Base-by-base conservation (phyloP, 64 coral and sea anemone genomes). In the Montipora capricornis region DNA sequence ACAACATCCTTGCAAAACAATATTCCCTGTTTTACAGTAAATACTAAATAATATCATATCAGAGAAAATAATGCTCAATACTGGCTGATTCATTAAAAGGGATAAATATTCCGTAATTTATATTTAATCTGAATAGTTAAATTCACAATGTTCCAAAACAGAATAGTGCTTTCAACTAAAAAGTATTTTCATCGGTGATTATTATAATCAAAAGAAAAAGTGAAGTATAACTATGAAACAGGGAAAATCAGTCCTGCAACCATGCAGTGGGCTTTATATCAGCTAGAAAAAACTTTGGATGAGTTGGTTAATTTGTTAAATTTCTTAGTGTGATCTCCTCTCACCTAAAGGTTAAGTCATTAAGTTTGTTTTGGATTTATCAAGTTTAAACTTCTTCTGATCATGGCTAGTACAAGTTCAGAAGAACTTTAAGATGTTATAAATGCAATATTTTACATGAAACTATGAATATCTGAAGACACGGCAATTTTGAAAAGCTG, bases 221-320 rank as follows among this genome's bases (percentile, higher is more conserved):
- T 37, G 37, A 37, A 37, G 37, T 37, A 9, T 19, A 1, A 47
- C 44, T 37, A 47, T 1, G 48, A 71, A 49, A 1, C 16, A 20
- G 16, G 82, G 82, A 20, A 78, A 45, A 15, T 20, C 20, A 73
- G n/a, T 86, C 82, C 62, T 50, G 47, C 46, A 86, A 73, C 46
- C 45, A 86, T 47, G 20, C 47, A 51, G 64, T 68, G 5, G 20
- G 44, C n/a, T 71, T 50, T 20, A 71, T 4, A 71, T n/a, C 49
- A 9, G 8, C 53, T 11, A 57, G 47, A 15, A 14, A 49, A 4
- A 49, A 10, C 67, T 53, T 67, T 85, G 61, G 61, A 14, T 64
- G 82, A 86, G 82, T 86, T 86, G 82, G 82, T 71, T 86, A 86
- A 86, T 86, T 86, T 86, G 66, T 71, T 71, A 70, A 4, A 9